Evolutionary conservation across 2,113 vertebrate genomes (phyloP), one percentile per base, ranked within the genome.

Genomic region (Scartelaos histophorus): DNA sequence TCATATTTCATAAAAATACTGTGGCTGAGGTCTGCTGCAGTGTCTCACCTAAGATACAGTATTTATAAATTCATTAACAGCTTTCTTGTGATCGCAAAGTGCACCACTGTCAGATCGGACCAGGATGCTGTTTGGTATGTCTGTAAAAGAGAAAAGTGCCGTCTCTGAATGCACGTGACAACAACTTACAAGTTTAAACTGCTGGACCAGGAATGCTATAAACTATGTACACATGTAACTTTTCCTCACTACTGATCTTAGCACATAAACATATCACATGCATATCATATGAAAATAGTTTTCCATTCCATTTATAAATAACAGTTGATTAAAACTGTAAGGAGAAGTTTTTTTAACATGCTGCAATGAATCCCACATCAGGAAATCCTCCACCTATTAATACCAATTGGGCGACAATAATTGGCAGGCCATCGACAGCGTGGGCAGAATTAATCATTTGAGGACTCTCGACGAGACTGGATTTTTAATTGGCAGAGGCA

Each of bases 401-500:
- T 92, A 90, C 88, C 87, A 88, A 89, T 83, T 81, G 80, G 90
- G 85, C 70, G 83, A 90, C 87, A 87, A 90, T 91, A 92, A 93
- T 93, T 92, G 91, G 90, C 90, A 87, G 76, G 77, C 85, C 90
- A 92, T 88, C 83, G 88, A 90, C 86, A 80, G 88, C 82, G 83
- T 81, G 85, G 88, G 90, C 81, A 91, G 91, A 90, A 90, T 90
- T 90, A 91, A 91, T 92, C 86, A 90, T 91, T 85, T 88, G 87
- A 88, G 88, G 88, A 87, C 83, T 84, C 56, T 82, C 81, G 87
- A 86, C 90, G 88, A 89, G 88, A 88, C 89, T 82, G 85, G 73
- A 84, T 88, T 92, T 93, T 92, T 93, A 94, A 93, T 94, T 92
- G 90, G 88, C 87, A 87, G 82, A 92, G 91, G 87, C 92, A 92